Conservation (phyloP, 2,797 vertebrate species). For the Phrynocephalus vlangalii region DNA sequence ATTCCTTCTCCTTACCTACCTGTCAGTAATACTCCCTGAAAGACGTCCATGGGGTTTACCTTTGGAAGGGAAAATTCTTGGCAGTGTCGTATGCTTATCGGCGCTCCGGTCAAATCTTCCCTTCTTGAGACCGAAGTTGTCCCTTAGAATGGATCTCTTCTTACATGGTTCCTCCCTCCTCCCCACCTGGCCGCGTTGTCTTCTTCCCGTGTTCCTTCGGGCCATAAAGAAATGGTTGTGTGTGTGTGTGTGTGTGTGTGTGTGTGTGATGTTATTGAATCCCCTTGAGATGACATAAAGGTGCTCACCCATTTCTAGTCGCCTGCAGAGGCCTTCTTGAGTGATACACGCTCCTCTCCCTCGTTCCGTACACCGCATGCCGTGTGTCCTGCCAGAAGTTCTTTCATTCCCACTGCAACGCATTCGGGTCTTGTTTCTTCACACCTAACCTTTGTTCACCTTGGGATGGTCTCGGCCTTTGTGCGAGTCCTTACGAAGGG, state of each 20-base stretch:
- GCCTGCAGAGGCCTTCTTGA: background rate
- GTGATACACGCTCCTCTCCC: constrained; percentile 5
- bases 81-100: background rate
- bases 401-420: constrained; percentile 28
- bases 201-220: background rate
- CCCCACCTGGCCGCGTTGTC: background rate
- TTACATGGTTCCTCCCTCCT: background rate
- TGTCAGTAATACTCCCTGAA: background rate
- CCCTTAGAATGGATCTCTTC: background rate
- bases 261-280: background rate
- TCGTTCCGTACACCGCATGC: background rate
- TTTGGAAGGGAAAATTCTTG: background rate
- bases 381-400: constrained; percentile 29
- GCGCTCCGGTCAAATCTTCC: background rate
- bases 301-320: background rate
- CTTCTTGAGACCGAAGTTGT: background rate
- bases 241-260: too few relatives aligned
- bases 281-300: background rate
- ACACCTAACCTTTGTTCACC: background rate
- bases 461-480: background rate
- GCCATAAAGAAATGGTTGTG: background rate
- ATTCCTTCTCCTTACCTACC: too few relatives aligned
- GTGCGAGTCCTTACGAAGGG: background rate
- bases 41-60: background rate
- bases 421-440: background rate